Evolutionary conservation across 2,888 invertebrate genomes (phyloP).

Genomic region (Plagodis pulveraria): DNA sequence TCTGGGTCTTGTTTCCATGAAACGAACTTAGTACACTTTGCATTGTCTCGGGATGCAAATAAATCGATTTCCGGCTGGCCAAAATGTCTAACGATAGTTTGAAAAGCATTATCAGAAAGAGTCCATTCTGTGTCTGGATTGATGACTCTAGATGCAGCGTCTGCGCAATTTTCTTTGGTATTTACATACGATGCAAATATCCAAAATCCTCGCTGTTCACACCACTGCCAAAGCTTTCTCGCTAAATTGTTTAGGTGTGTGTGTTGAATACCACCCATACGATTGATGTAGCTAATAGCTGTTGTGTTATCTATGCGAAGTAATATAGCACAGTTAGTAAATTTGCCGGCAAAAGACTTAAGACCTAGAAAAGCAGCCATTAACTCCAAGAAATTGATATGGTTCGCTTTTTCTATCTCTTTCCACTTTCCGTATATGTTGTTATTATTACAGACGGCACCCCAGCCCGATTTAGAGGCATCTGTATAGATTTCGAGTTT

Average conservation of each 20-base stretch:
- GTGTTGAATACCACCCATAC: no score
- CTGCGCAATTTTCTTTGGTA: conserved; percentile 44
- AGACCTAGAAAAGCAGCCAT: conserved; percentile 2
- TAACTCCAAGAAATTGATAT: conserved; percentile 6
- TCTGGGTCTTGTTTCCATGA: conserved; percentile 34
- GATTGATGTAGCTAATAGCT: conserved; percentile 7
- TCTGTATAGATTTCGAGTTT: conserved; percentile 7
- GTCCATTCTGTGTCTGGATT: conserved; percentile 38
- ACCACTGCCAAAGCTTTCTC: conserved; percentile 38
- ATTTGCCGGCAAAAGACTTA: neutral
- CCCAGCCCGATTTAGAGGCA: conserved; percentile 9
- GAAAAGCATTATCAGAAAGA: conserved; percentile 27
- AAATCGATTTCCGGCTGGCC: conserved; percentile 30
- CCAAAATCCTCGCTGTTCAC: conserved; percentile 37
- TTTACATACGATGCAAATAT: conserved; percentile 50
- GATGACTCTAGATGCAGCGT: conserved; percentile 34
- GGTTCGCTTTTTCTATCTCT: neutral
- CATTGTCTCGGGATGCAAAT: conserved; percentile 33
- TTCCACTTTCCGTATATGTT: neutral
- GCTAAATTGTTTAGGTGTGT: neutral
- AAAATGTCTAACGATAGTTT: conserved; percentile 15
- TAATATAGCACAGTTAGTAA: conserved; percentile 19
- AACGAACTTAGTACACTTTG: conserved; percentile 27
- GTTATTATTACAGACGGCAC: neutral
- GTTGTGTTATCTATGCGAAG: conserved; percentile 19